Conservation (phyloP, 1,140 invertebrate genomes). For the Drosophila auraria region DNA sequence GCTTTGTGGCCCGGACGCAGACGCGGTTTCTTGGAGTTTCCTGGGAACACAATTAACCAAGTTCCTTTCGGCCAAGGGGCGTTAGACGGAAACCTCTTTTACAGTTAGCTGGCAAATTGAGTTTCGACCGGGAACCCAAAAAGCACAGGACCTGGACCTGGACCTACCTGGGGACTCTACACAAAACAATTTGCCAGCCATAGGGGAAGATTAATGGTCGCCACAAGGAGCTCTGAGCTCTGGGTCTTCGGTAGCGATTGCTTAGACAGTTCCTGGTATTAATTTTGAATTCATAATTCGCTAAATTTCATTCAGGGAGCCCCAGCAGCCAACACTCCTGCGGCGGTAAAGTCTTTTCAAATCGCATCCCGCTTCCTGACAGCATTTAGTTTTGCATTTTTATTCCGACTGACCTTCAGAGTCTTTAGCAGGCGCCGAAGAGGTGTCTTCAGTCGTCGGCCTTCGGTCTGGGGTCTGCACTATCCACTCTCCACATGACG, state of each 20-base stretch:
- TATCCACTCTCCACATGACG: slow-evolving; percentile 68
- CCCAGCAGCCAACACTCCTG: slow-evolving; percentile 11
- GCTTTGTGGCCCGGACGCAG: slow-evolving; percentile 33
- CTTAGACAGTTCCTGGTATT: slow-evolving; percentile 82
- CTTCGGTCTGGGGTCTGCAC: slow-evolving; percentile 2
- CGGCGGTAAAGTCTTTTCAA: slow-evolving; percentile 62
- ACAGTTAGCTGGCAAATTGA: slow-evolving; percentile 74
- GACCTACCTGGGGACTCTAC: slow-evolving; percentile 49
- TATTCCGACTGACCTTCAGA: slow-evolving; percentile 63
- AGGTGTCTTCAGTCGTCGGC: slow-evolving; percentile 2
- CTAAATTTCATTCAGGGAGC: slow-evolving; percentile 72
- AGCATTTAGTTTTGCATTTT: slow-evolving; percentile 21
- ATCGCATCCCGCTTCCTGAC: slow-evolving; percentile 23
- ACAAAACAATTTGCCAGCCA: slow-evolving; percentile 68
- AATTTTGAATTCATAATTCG: slow-evolving; percentile 82
- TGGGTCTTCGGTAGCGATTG: slow-evolving; percentile 74
- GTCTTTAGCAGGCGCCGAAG: slow-evolving; percentile 42
- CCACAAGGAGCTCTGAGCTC: slow-evolving; percentile 18
- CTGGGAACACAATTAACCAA: slow-evolving; percentile 77
- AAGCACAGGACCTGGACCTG: slow-evolving; percentile 8
- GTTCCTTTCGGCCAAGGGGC: slow-evolving; percentile 49
- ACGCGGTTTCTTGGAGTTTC: slow-evolving; percentile 39
- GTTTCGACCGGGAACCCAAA: slow-evolving; percentile 43
- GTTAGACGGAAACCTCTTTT: slow-evolving; percentile 62
- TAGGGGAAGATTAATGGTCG: slow-evolving; percentile 69